Evolutionary conservation across 2,113 vertebrate species (phyloP), one percentile per base, ranked within the genome.

Genomic region (Tachuris rubrigastra): DNA sequence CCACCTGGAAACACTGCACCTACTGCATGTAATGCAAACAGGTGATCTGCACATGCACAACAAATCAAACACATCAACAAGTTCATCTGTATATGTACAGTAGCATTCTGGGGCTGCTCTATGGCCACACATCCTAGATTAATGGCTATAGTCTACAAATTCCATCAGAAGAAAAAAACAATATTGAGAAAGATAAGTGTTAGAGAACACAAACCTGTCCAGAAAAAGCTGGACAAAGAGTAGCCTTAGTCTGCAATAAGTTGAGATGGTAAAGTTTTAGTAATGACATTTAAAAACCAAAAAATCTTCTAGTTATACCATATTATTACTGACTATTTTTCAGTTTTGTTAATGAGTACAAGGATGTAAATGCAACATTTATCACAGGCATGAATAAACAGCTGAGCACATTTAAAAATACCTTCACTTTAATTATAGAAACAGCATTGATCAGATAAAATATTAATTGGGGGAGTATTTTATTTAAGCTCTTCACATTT

Each of bases 361-460:
- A 67, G 49, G 76, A 77, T 77, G 14, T 74, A 89, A 92, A 77
- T 80, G 50, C 87, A 91, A n/a, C 42, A 42, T 53, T 89, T 90
- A 84, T 69, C 87, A 72, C 31, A 68, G 75, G 50, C 31, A 74
- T 77, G 67, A 94, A 83, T 85, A 91, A 94, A 88, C 49, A 80
- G 72, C 67, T 42, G 18, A 93, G 28, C n/a, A 67, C 42, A 62
- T 77, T 76, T 85, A 6, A 84, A 83, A 95, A 93, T 93, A 73
- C 50, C 19, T 83, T 86, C 35, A n/a, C 14, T 87, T 79, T 37
- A 85, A 83, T 83, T 91, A 83, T 14, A 94, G 78, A 67, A 76
- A 71, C 21, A n/a, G 35, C 27, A 83, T 37, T 80, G 58, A 71
- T 91, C 69, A 47, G 27, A 69, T 68, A 56, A 85, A 71, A 47